Base-by-base conservation (phyloP, 2,113 vertebrate genomes). In the Platanista minor region DNA sequence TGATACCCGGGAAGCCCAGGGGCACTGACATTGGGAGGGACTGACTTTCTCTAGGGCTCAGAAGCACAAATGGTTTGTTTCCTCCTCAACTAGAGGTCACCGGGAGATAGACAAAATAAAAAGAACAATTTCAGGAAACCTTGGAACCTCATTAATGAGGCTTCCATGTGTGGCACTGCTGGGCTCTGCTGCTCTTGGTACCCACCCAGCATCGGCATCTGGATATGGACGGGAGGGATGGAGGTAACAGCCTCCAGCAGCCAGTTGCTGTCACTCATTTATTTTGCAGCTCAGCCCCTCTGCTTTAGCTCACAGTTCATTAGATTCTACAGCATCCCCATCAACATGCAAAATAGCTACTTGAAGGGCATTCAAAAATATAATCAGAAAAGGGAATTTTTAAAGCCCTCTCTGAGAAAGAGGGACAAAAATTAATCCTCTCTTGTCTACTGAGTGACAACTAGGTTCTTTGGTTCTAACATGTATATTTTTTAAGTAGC, bases 291-390 rank as follows among this genome's bases (percentile, higher is more conserved):
- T 97, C 96, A 97, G 93, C 78, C 90, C 98, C 96, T 87, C 94
- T 85, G 90, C 94, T 87, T 95, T 94, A 91, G 97, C 96, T 97
- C 29, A 49, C 57, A 88, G 93, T 95, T 98, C 97, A 98, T 98
- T 97, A 98, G 97, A 98, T 69, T 96, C 72, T 86, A 96, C 96
- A 1, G 0, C 64, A 95, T 90, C 97, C 84, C 85, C 75, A 97
- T 90, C 94, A 96, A 92, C 98, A 98, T 85, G 96, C 90, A 98
- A 97, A 98, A 96, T 25, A 98, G 96, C 88, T 89, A 97, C 89
- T 87, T 97, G 97, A 95, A 98, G 96, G 97, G 97, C 93, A 98
- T 97, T 98, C 61, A 97, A 98, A 97, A 98, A 97, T 78, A 98
- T 84, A 93, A 98, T 69, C 82, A 90, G 94, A 96, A 80, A 62